Evolutionary conservation across 2,797 vertebrate species (phyloP), one percentile per base, ranked within the genome.

Genomic region (Triplophysa yarkandensis): DNA sequence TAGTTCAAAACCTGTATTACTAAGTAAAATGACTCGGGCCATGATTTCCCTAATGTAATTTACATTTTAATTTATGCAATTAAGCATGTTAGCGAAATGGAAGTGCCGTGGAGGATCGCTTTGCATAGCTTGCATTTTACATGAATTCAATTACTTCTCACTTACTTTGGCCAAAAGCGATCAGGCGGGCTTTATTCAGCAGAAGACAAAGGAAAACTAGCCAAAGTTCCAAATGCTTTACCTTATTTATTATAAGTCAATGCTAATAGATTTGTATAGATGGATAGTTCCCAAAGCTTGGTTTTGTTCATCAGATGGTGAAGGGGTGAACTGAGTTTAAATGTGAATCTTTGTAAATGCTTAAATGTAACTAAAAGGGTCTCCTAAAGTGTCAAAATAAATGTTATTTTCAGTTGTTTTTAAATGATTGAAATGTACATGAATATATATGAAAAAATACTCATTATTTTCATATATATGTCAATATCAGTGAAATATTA

Each of bases 101-200:
- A 55, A 43, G n/a, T 43, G n/a, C 70, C 4, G 2, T 74, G 28
- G 13, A 66, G 32, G 23, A 58, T 58, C 41, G 39, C 4, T 71
- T 55, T 48, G 61, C 21, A n/a, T 34, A 10, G 27, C 36, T 77
- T 77, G 57, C 66, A 52, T 68, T 64, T 62, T 57, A 43, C 21
- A 36, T 32, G 1, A 19, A n/a, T 77, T 77, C 8, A 46, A 21
- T 72, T 57, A 57, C 41, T 70, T 62, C 30, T 6, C n/a, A 6
- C 36, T 58, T 19, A 44, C 7, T 57, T 77, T 14, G 17, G 36
- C 36, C 10, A 44, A n/a, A n/a, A n/a, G n/a, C n/a, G n/a, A n/a
- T n/a, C n/a, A n/a, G n/a, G n/a, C n/a, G n/a, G n/a, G n/a, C n/a
- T n/a, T n/a, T n/a, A n/a, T n/a, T n/a, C n/a, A n/a, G n/a, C n/a